Conservation (phyloP, 2,888 invertebrate genomes). For the Hypomecis atomaria region DNA sequence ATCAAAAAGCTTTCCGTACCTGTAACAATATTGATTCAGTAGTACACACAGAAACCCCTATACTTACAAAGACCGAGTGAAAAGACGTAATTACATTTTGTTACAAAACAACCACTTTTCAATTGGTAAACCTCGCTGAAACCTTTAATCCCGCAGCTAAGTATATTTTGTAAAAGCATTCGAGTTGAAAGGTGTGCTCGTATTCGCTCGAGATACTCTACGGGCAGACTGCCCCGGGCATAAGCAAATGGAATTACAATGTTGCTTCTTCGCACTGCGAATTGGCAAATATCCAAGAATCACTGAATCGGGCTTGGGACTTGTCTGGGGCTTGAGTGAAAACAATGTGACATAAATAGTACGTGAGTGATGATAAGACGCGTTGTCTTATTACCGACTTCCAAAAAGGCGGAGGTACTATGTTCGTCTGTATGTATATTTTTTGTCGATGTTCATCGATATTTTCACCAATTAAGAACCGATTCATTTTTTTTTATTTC, state of each 20-base stretch:
- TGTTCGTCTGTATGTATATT: no score
- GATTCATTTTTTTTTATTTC: no score
- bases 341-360: constrained; percentile 7
- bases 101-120: constrained; percentile 10
- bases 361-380: no score
- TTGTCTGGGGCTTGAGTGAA: constrained; percentile 19
- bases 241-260: constrained; percentile 33
- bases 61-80: background rate
- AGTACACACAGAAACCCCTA: no score
- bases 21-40: no score
- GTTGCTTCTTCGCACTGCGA: constrained; percentile 28
- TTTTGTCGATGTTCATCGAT: no score
- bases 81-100: background rate
- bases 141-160: constrained; percentile 8
- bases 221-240: constrained; percentile 20
- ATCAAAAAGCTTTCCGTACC: no score
- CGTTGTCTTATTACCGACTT: no score
- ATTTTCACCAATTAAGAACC: no score
- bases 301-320: constrained; percentile 20
- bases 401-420: no score
- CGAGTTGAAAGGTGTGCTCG: constrained; percentile 20
- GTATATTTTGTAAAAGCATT: constrained; percentile 28
- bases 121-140: constrained; percentile 15
- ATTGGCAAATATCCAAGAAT: constrained; percentile 29
- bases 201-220: constrained; percentile 22